Conservation (phyloP, 2,113 vertebrate species). For the Channa maculata region DNA sequence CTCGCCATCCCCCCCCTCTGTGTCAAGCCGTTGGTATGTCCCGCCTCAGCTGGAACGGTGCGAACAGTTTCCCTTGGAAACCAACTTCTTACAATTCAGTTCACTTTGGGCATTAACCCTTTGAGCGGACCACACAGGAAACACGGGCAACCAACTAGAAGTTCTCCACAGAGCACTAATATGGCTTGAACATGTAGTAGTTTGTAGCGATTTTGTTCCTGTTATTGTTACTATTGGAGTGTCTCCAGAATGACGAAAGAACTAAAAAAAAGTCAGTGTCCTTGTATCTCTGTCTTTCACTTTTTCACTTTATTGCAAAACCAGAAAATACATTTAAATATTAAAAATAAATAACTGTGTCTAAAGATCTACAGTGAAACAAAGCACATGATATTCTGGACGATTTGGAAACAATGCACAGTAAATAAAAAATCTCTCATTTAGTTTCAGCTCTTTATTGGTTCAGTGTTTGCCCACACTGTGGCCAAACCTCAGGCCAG, state of each 20-base stretch:
- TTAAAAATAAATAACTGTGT: neutral
- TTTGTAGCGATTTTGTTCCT: constrained; percentile 30
- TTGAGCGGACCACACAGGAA: constrained; percentile 74
- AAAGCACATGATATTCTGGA: neutral
- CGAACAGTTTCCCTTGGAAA: constrained; percentile 90
- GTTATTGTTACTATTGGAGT: constrained; percentile 21
- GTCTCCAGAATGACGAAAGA: constrained; percentile 4
- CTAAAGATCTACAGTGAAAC: too few relatives aligned
- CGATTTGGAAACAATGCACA: constrained; percentile 19
- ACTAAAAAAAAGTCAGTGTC: neutral
- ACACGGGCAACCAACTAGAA: constrained; percentile 24
- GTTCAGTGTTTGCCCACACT: constrained; percentile 12
- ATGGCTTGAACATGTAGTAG: constrained; percentile 22
- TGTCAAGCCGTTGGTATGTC: constrained; percentile 74
- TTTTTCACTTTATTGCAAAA: constrained; percentile 31
- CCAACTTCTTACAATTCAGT: constrained; percentile 91
- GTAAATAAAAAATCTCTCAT: constrained; percentile 7
- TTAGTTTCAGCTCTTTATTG: constrained; percentile 35
- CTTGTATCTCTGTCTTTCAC: constrained; percentile 3
- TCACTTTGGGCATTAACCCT: constrained; percentile 89
- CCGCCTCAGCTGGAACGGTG: constrained; percentile 89
- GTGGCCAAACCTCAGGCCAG: constrained; percentile 25
- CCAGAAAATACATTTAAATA: neutral
- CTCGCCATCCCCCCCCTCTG: constrained; percentile 57
- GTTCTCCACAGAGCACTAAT: neutral